Percentiles rank a stretch among this genome's conserved stretches.
phyloP scores from a whole-genome alignment of 2,888 invertebrate species.

The Tetropium fuscum region DNA sequence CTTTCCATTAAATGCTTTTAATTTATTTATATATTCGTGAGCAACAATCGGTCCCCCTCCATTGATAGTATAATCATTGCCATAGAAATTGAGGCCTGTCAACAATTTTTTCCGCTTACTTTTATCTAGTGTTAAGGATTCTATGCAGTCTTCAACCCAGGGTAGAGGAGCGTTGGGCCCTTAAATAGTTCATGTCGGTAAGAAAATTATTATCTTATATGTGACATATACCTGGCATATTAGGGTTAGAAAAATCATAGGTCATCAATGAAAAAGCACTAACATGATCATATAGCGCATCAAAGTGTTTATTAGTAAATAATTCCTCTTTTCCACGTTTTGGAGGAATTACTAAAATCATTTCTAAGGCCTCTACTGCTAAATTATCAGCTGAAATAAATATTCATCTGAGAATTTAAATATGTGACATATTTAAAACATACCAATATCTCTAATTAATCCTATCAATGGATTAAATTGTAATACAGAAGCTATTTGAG shows the following conservation, averaged over 20 bases:
- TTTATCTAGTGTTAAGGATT: slow-evolving; percentile 75
- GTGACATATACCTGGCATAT: slow-evolving; percentile 80
- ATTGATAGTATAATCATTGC: slow-evolving; percentile 85
- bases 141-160: slow-evolving; percentile 85
- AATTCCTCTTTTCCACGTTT: slow-evolving; percentile 75
- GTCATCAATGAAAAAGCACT: slow-evolving; percentile 96
- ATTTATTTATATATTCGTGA: slow-evolving; percentile 79
- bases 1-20: slow-evolving; percentile 81
- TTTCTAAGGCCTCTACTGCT: slow-evolving; percentile 70
- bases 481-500: slow-evolving; percentile 79
- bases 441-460: slow-evolving; percentile 75
- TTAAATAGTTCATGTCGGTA: slow-evolving; percentile 53
- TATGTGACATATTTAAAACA: slow-evolving; percentile 34
- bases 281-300: slow-evolving; percentile 80
- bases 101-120: slow-evolving; percentile 82
- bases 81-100: slow-evolving; percentile 94
- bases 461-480: slow-evolving; percentile 70
- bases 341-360: slow-evolving; percentile 87
- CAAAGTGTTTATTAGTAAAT: slow-evolving; percentile 81
- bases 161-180: slow-evolving; percentile 91
- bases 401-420: slow-evolving; percentile 4
- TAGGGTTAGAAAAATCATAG: slow-evolving; percentile 90
- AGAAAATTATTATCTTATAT: neutral
- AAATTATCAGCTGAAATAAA: slow-evolving; percentile 69
- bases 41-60: slow-evolving; percentile 88